Evolutionary conservation across 2,113 vertebrate genomes (phyloP).

Genomic region (Electrona antarctica): DNA sequence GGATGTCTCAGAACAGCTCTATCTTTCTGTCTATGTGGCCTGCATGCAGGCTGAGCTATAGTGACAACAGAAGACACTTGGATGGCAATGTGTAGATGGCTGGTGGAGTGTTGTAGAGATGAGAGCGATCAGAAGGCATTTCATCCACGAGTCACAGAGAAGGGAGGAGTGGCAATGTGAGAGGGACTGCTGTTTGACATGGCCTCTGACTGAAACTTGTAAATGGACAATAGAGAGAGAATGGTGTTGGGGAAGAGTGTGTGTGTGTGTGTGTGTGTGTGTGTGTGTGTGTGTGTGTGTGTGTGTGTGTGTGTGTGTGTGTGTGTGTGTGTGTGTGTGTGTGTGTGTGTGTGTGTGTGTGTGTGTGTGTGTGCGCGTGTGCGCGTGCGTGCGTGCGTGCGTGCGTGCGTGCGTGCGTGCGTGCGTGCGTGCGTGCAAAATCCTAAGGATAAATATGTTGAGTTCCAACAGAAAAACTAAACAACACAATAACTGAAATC

Average conservation of each 20-base stretch:
- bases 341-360: slow-evolving; percentile 1
- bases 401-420: not conserved
- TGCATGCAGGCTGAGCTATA: slow-evolving; percentile 67
- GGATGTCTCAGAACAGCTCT: slow-evolving; percentile 41
- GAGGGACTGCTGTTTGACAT: slow-evolving; percentile 68
- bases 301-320: slow-evolving; percentile 1
- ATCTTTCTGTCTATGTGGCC: slow-evolving; percentile 52
- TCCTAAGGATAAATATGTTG: not conserved
- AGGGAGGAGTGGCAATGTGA: slow-evolving; percentile 59
- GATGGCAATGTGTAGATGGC: slow-evolving; percentile 8
- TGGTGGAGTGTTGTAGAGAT: slow-evolving; percentile 62
- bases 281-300: slow-evolving; percentile 9
- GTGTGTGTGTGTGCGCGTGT: slow-evolving; percentile 6
- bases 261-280: not conserved
- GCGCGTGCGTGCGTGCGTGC: too few relatives aligned
- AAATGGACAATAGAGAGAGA: slow-evolving; percentile 14
- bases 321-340: not conserved
- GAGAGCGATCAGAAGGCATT: slow-evolving; percentile 51
- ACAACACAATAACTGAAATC: too few relatives aligned
- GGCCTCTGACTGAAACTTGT: slow-evolving; percentile 53
- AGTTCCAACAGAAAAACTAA: too few relatives aligned
- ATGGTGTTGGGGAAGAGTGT: not conserved
- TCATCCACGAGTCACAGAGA: slow-evolving; percentile 69
- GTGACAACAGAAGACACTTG: slow-evolving; percentile 39
- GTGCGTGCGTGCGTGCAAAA: slow-evolving; percentile 12